Conservation (phyloP, 1,140 invertebrate genomes). For the Mylabris phalerata region DNA sequence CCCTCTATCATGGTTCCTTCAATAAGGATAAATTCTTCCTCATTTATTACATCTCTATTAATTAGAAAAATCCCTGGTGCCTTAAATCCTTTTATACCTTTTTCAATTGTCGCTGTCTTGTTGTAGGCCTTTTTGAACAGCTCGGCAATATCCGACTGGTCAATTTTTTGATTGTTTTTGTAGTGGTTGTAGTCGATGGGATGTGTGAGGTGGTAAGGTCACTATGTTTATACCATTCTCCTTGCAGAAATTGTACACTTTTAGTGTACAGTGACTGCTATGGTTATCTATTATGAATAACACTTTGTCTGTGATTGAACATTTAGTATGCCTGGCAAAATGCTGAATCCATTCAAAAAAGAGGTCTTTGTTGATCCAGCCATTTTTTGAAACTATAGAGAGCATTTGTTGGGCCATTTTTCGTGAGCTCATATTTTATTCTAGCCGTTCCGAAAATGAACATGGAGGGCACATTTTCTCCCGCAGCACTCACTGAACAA, state of each 20-base stretch:
- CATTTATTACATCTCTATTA: slow-evolving; percentile 2
- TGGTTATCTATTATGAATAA: slow-evolving; percentile 37
- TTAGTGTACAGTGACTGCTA: slow-evolving; percentile 17
- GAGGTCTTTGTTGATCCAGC: slow-evolving; percentile 37
- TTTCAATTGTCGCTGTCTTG: background rate
- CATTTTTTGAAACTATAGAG: slow-evolving; percentile 33
- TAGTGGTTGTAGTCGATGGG: slow-evolving; percentile 45
- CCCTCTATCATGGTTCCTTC: background rate
- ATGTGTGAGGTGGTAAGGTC: slow-evolving; percentile 44
- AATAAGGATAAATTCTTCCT: slow-evolving; percentile 2
- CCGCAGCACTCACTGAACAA: slow-evolving; percentile 28
- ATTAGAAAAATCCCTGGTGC: slow-evolving; percentile 5
- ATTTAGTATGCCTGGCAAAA: slow-evolving; percentile 37
- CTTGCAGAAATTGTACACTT: slow-evolving; percentile 4
- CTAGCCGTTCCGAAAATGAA: slow-evolving; percentile 27
- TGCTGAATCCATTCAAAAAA: slow-evolving; percentile 40
- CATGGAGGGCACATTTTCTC: slow-evolving; percentile 35
- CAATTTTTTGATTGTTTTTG: background rate
- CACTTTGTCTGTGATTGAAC: slow-evolving; percentile 30
- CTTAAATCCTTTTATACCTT: slow-evolving; percentile 7
- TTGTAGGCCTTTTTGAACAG: slow-evolving; percentile 4
- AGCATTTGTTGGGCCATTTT: slow-evolving; percentile 36
- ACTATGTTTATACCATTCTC: slow-evolving; percentile 40
- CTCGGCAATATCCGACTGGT: slow-evolving; percentile 7
- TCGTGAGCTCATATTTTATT: slow-evolving; percentile 19